Percentiles rank a stretch among this genome's conserved stretches.
phyloP scores from a whole-genome alignment of 2,113 vertebrate species.

The Taxidea taxus region DNA sequence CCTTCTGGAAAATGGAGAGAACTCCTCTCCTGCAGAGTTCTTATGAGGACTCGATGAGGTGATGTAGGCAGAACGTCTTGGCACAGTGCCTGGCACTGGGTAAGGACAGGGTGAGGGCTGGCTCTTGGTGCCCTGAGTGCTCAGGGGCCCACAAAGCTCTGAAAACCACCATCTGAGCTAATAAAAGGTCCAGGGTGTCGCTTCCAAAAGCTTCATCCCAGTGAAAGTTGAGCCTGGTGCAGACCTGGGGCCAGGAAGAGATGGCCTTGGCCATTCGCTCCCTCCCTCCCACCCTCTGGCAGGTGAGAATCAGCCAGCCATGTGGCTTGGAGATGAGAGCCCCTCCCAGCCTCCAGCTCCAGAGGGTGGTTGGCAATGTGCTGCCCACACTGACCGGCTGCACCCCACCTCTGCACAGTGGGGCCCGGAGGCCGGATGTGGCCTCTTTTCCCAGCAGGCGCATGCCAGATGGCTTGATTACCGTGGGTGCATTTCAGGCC shows the following conservation, averaged over 20 bases:
- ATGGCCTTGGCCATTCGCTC: background rate
- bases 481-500: conserved; percentile 69
- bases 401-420: background rate
- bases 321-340: background rate
- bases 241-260: background rate
- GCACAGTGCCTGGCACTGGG: background rate
- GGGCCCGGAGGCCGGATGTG: conserved; percentile 72
- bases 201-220: background rate
- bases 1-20: background rate
- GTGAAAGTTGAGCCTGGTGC: background rate
- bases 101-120: background rate
- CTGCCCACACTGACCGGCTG: background rate
- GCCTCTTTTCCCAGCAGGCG: conserved; percentile 71
- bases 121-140: too few relatives aligned
- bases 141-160: background rate
- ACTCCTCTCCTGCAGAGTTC: background rate
- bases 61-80: background rate
- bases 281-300: background rate
- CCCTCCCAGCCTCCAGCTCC: background rate
- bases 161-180: background rate
- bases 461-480: conserved; percentile 67
- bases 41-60: background rate
- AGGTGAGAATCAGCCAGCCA: background rate
- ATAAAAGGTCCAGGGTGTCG: background rate
- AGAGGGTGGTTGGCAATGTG: background rate